Evolutionary conservation across 2,888 invertebrate genomes (phyloP), one percentile per base, ranked within the genome.

Genomic region (Agriopis leucophaearia): DNA sequence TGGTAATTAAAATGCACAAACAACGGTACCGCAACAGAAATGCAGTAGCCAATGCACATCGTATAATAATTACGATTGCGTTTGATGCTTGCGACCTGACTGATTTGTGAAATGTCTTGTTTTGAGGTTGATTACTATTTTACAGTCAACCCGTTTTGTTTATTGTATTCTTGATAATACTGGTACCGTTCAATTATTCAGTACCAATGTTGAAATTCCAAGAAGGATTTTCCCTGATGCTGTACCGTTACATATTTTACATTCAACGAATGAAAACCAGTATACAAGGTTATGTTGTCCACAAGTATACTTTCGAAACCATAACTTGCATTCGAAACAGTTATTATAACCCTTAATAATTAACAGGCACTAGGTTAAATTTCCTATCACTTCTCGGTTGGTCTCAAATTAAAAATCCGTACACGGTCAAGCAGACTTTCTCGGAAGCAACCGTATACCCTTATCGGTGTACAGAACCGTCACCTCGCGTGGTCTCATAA

Each of bases 401-500:
- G 38, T 61, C 27, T 42, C 51, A 45, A 44, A 35, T 48, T 60
- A 15, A 60, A 48, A 45, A 18, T 16, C 59, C 40, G 51, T 62
- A 62, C 42, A 54, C 38, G 57, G 65, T 51, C 58, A 63, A 44
- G 48, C 40, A 70, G 56, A 59, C 59, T 66, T 74, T 74, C 72
- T 72, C 64, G 71, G 72, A 74, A 74, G 74, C 62, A 70, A 75
- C 62, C 50, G 67, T 70, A 75, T 74, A 75, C 62, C 51, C 70
- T 74, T 75, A 74, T 74, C 67, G 75, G 71, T 59, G 65, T 54
- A 63, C 47, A 40, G 35, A 55, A 63, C 67, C 72, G 75, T 78
- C 76, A 77, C 81, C 80, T 80, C 64, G 74, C 77, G 74, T 78
- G 73, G 82, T 81, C 77, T 81, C 76, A 74, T 77, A 68, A 79